Base-by-base conservation (phyloP, 2,888 invertebrate species). In the Meta bourneti region DNA sequence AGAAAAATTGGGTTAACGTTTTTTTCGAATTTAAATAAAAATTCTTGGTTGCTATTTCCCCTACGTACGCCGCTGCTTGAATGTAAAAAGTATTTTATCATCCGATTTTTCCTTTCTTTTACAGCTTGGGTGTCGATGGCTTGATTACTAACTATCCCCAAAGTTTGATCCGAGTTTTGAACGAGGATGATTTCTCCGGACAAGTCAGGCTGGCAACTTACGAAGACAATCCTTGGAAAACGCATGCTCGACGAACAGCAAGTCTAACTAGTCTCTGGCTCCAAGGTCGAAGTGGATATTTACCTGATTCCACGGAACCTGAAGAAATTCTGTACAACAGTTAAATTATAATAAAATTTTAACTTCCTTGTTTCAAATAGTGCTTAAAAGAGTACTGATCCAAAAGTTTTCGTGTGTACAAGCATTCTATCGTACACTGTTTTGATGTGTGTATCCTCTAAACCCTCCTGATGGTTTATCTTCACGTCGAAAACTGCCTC, bases 101-200 rank as follows among this genome's bases (percentile, higher is more conserved):
- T 69, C 8, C 20, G n/a, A 20, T 83, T 6, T 61, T 61, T 74
- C 61, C 61, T 61, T 49, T 71, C 70, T 71, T 70, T 70, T 72
- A 9, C 52, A 91, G 88, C 49, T 20, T 84, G 71, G 90, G 93
- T 4, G 90, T 93, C 11, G 93, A 93, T 75, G 93, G 89, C 6
- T 78, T 93, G 80, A 93, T 93, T 19, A 93, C 93, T 4, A 93
- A 93, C 49, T 85, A 92, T 78, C 93, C 93, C 13, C 61, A 93
- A 13, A 78, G 92, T 7, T 80, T 92, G 19, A 69, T 75, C 13
- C 49, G 52, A 5, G 84, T 93, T 20, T 75, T 93, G 19, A 51
- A 85, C 8, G 91, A 91, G 74, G 71, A 49, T n/a, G 79, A 69
- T 20, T 82, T 83, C 61, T 52, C 87, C 2, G 51, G 78, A 6